A percentile compares a stretch with the other conserved stretches of the same genome.
These are phyloP conservation scores for Drosophila watanabei DNA, from an alignment of 1,140 invertebrate genomes.

Conservation along the genomic window DNA sequence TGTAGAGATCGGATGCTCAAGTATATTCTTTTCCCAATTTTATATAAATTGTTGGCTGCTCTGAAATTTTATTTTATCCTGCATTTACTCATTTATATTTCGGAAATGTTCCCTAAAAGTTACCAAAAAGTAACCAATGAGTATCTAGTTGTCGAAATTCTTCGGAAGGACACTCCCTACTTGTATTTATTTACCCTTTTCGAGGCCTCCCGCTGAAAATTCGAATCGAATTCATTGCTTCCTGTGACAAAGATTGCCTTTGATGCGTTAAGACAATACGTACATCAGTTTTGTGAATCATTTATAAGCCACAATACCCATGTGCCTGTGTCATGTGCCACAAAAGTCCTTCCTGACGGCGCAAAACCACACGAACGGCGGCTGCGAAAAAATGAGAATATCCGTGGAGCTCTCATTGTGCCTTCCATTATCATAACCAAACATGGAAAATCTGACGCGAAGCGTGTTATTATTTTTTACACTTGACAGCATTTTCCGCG, in stretches of 20 bases:
- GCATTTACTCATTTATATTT: neutral
- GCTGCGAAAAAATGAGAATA: slow-evolving; percentile 36
- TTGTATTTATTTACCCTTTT: slow-evolving; percentile 28
- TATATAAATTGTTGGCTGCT: too few relatives aligned
- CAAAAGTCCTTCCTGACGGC: slow-evolving; percentile 38
- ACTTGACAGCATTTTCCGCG: slow-evolving; percentile 56
- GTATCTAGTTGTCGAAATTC: neutral
- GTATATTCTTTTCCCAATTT: too few relatives aligned
- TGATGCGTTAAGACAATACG: slow-evolving; percentile 70
- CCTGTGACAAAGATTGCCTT: slow-evolving; percentile 59
- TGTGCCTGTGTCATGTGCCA: slow-evolving; percentile 17
- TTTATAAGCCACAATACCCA: slow-evolving; percentile 56
- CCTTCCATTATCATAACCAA: slow-evolving; percentile 72
- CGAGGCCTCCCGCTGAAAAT: slow-evolving; percentile 12
- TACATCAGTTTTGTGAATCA: slow-evolving; percentile 59
- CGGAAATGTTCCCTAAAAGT: too few relatives aligned
- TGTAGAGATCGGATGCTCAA: too few relatives aligned
- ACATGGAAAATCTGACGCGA: slow-evolving; percentile 76
- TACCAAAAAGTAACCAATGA: neutral
- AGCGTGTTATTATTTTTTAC: slow-evolving; percentile 72
- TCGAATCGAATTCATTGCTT: slow-evolving; percentile 43
- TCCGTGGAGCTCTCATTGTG: slow-evolving; percentile 50
- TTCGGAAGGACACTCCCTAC: too few relatives aligned
- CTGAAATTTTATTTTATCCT: neutral
- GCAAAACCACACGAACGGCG: slow-evolving; percentile 18